phyloP scores from a whole-genome alignment of 1,140 invertebrate genomes.

The Macrostomum lignano region DNA sequence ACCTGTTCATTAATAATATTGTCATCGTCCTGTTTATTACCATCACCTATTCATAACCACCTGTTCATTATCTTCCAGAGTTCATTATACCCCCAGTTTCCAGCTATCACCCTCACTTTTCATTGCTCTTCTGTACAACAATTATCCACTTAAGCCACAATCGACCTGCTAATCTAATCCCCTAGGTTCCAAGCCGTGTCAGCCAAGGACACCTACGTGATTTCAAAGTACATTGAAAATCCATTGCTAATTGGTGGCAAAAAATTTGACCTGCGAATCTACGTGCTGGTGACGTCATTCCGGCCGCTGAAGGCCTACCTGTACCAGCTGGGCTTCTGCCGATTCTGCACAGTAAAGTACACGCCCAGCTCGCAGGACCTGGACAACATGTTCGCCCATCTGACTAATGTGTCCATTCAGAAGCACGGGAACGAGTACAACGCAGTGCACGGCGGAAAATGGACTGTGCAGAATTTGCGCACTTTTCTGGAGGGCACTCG shows the following conservation, averaged over 20 bases:
- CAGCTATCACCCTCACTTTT: no score
- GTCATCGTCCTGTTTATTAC: no score
- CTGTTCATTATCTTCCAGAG: no score
- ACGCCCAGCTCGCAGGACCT: constrained; percentile 34
- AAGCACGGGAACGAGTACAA: constrained; percentile 78
- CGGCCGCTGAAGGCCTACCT: constrained; percentile 41
- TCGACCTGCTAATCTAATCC: no score
- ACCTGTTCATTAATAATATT: no score
- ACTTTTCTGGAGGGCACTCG: constrained; percentile 62
- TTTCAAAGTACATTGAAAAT: constrained; percentile 69
- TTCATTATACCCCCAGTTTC: no score
- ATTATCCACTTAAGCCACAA: no score
- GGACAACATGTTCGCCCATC: constrained; percentile 56
- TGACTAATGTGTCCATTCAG: constrained; percentile 60
- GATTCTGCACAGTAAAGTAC: constrained; percentile 52
- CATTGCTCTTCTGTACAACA: no score
- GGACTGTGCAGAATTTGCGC: constrained; percentile 61
- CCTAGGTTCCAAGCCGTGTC: background rate
- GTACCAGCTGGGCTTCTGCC: constrained; percentile 42
- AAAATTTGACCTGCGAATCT: constrained; percentile 76
- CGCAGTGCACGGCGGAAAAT: constrained; percentile 66
- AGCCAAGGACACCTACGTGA: constrained; percentile 27
- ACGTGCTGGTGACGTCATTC: constrained; percentile 73
- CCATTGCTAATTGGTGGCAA: constrained; percentile 70
- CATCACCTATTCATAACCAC: no score